phyloP scores from a whole-genome alignment of 2,113 vertebrate species.

The Anhinga anhinga region DNA sequence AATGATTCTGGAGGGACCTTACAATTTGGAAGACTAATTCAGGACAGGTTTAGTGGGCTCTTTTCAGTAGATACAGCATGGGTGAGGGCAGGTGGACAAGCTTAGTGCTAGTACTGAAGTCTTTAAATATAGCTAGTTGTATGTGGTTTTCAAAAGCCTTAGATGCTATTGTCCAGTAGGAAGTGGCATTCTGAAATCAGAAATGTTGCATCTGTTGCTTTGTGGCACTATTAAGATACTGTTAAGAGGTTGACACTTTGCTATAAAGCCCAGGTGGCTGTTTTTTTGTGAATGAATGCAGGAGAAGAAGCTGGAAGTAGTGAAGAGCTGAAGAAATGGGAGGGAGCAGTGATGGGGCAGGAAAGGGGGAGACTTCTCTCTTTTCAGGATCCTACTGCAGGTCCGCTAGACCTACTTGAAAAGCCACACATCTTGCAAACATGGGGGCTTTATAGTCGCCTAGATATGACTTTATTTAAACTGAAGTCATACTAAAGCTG shows the following conservation, averaged over 20 bases:
- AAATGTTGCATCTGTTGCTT: not conserved
- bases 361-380: not conserved
- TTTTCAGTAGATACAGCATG: not conserved
- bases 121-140: not conserved
- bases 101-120: not conserved
- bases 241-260: not conserved
- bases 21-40: not conserved
- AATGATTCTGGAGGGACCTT: not conserved
- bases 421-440: not conserved
- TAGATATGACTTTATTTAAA: not conserved
- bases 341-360: not conserved
- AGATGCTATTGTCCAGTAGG: not conserved
- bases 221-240: not conserved
- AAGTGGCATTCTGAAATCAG: not conserved
- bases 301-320: not conserved
- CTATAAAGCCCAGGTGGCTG: not conserved
- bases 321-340: not conserved
- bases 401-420: not conserved
- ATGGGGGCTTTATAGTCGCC: not conserved
- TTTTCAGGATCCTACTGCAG: not conserved
- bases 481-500: not conserved
- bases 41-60: not conserved
- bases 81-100: not conserved
- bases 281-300: not conserved
- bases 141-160: not conserved